phyloP scores from a whole-genome alignment of 2,888 invertebrate genomes.

The Drosophila nr. fundita region DNA sequence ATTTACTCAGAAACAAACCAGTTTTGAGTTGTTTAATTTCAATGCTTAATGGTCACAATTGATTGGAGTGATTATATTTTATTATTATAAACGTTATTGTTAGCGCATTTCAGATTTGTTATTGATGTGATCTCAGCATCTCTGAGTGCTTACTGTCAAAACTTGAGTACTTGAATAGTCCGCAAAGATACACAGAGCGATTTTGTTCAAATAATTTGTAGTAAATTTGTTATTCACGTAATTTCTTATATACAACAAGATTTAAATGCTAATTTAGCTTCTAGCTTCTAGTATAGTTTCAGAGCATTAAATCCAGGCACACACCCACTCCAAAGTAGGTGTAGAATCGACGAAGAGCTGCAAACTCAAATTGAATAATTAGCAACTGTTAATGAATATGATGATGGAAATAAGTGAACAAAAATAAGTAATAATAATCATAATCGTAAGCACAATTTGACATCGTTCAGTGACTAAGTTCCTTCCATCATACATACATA shows the following conservation, averaged over 20 bases:
- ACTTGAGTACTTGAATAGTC: conserved; percentile 6
- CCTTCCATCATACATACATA: conserved; percentile 25
- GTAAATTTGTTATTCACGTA: not conserved
- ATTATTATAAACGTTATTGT: conserved; percentile 49
- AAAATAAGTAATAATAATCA: conserved; percentile 32
- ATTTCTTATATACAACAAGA: not conserved
- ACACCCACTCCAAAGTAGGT: conserved; percentile 16
- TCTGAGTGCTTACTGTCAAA: not conserved
- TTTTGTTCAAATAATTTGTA: not conserved
- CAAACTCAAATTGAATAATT: conserved; percentile 28
- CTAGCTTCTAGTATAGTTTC: not conserved
- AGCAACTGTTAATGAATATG: conserved; percentile 39
- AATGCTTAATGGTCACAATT: conserved; percentile 73
- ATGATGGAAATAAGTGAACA: conserved; percentile 16
- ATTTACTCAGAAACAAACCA: conserved; percentile 56
- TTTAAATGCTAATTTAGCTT: not conserved
- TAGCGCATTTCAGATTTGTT: conserved; percentile 23
- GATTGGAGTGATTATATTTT: conserved; percentile 67
- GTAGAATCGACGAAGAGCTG: conserved; percentile 1
- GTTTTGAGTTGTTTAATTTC: conserved; percentile 69
- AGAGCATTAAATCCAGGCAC: not conserved
- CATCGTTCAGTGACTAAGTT: conserved; percentile 53
- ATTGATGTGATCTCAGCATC: conserved; percentile 16
- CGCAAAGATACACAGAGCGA: not conserved
- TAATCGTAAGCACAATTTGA: conserved; percentile 39